Conservation (phyloP, 2,888 invertebrate genomes). For the Branchellion lobata region DNA sequence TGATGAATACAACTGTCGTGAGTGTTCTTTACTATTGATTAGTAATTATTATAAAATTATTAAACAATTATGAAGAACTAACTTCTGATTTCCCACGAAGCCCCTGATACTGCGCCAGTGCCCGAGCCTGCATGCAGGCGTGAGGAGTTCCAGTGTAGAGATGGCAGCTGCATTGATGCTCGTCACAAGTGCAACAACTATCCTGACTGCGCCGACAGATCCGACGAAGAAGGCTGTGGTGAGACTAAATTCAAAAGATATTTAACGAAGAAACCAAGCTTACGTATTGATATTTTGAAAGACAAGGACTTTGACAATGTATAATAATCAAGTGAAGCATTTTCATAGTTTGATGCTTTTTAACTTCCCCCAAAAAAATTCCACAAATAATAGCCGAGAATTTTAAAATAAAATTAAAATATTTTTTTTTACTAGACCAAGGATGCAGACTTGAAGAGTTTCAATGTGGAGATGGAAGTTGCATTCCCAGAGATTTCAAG, state of each 20-base stretch:
- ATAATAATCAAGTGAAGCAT: too few species aligned
- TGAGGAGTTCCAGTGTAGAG: conserved; percentile 48
- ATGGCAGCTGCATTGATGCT: conserved; percentile 48
- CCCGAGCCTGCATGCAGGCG: conserved; percentile 35
- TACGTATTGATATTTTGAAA: neutral
- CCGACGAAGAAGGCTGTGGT: conserved; percentile 79
- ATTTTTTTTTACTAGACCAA: neutral
- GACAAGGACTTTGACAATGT: too few species aligned
- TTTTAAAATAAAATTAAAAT: neutral
- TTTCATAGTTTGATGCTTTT: too few species aligned
- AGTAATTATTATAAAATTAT: too few species aligned
- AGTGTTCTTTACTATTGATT: too few species aligned
- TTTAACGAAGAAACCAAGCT: neutral
- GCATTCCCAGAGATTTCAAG: conserved; percentile 75
- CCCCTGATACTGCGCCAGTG: too few species aligned
- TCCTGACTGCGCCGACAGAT: conserved; percentile 85
- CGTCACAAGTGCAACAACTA: conserved; percentile 73
- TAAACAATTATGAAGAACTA: too few species aligned
- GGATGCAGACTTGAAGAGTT: conserved; percentile 27
- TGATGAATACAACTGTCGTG: conserved; percentile 61
- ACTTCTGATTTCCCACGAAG: too few species aligned
- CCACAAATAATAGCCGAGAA: too few species aligned
- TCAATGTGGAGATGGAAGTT: conserved; percentile 63
- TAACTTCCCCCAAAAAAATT: too few species aligned
- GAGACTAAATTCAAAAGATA: neutral